Evolutionary conservation across 2,888 invertebrate species (phyloP).

Genomic region (Xylota sylvarum): DNA sequence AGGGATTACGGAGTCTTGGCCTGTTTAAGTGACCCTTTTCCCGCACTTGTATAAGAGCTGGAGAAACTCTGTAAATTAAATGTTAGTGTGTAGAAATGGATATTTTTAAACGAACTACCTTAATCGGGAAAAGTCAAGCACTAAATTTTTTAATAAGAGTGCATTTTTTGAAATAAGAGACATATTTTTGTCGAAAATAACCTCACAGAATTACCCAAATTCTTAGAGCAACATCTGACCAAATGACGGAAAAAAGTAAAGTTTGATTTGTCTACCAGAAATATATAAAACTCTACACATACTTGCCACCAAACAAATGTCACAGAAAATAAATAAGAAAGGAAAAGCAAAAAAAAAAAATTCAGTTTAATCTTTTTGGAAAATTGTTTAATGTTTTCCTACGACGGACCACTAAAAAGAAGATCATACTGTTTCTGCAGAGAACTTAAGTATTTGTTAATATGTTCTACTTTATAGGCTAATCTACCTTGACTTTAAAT

Average conservation of each 20-base stretch:
- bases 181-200: conserved; percentile 61
- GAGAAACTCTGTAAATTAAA: conserved; percentile 57
- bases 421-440: too few relatives aligned
- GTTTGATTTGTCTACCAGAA: conserved; percentile 30
- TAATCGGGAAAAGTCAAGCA: conserved; percentile 62
- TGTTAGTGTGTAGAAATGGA: not conserved
- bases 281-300: too few relatives aligned
- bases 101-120: conserved; percentile 22
- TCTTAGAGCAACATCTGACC: conserved; percentile 21
- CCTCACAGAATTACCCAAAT: conserved; percentile 7
- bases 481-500: too few relatives aligned
- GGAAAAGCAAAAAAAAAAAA: too few relatives aligned
- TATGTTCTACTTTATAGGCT: too few relatives aligned
- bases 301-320: too few relatives aligned
- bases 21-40: conserved; percentile 83
- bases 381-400: too few relatives aligned
- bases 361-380: too few relatives aligned
- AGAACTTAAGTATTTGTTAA: too few relatives aligned
- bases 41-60: conserved; percentile 82
- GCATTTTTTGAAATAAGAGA: conserved; percentile 62
- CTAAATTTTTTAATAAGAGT: conserved; percentile 42
- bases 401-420: too few relatives aligned
- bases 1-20: conserved; percentile 89
- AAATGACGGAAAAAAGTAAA: conserved; percentile 36
- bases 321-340: too few relatives aligned